A percentile compares a stretch with the other conserved stretches of the same genome.
Evolutionary conservation across 2,797 vertebrate genomes (phyloP).

Genomic region (Alosa sapidissima): DNA sequence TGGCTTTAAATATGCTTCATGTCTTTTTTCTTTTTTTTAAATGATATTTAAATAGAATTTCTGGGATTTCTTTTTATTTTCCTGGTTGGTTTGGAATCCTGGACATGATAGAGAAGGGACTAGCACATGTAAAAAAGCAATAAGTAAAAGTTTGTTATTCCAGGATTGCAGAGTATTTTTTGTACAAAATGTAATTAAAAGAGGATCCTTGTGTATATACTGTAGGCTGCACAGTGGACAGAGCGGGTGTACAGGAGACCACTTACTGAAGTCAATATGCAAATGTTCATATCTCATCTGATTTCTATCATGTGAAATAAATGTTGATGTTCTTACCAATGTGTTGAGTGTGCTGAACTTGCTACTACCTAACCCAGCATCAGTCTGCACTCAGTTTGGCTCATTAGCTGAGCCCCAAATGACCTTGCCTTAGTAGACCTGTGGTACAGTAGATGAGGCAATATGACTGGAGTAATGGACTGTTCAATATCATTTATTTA

Average conservation of each 20-base stretch:
- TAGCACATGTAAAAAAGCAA: constrained; percentile 85
- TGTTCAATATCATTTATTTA: too few relatives aligned
- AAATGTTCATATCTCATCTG: constrained; percentile 90
- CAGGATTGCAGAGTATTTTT: constrained; percentile 54
- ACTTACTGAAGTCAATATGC: constrained; percentile 88
- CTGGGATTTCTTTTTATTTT: constrained; percentile 55
- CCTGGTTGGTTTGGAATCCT: constrained; percentile 71
- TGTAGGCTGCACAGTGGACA: constrained; percentile 86
- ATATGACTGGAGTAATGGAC: too few relatives aligned
- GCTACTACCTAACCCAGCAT: not conserved
- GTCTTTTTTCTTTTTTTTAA: constrained; percentile 54
- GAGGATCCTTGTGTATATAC: constrained; percentile 90
- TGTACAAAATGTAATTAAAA: constrained; percentile 83
- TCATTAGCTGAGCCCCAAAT: too few relatives aligned
- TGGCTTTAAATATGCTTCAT: constrained; percentile 45
- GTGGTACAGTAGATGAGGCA: too few relatives aligned
- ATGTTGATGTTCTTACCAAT: constrained; percentile 90
- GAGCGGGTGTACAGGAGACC: constrained; percentile 81
- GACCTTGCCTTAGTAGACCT: too few relatives aligned
- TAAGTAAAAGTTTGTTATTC: constrained; percentile 80
- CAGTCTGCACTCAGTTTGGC: too few relatives aligned
- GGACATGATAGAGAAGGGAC: constrained; percentile 71
- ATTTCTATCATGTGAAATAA: constrained; percentile 99
- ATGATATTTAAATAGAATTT: constrained; percentile 55
- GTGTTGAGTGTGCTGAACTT: not conserved